A percentile compares a stretch with the other conserved stretches of the same genome.
phyloP scores from a whole-genome alignment of 2,797 vertebrate species.

The Chrosomus eos region DNA sequence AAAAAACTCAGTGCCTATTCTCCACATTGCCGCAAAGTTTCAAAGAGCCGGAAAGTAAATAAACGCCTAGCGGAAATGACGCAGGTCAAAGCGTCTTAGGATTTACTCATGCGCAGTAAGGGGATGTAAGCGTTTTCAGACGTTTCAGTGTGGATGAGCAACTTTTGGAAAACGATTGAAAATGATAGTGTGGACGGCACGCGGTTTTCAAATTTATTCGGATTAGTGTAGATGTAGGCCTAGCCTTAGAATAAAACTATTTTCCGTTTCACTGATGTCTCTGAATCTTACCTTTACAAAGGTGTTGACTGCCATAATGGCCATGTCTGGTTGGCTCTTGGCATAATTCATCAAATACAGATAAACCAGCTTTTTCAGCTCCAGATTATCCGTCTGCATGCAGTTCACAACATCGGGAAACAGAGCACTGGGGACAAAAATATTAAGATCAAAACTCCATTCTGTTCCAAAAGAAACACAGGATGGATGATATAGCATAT shows the following conservation, averaged over 20 bases:
- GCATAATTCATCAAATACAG: conserved; percentile 99
- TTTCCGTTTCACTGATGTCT: neutral
- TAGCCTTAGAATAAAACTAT: neutral
- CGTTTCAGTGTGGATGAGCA: too few relatives aligned
- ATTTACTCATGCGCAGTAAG: too few relatives aligned
- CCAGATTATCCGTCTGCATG: conserved; percentile 98
- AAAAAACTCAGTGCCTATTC: too few relatives aligned
- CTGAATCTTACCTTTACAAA: conserved; percentile 90
- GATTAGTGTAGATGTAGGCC: too few relatives aligned
- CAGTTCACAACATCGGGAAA: conserved; percentile 98
- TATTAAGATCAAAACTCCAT: neutral
- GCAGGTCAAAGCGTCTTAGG: too few relatives aligned
- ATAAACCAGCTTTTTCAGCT: conserved; percentile 97
- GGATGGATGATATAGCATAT: neutral
- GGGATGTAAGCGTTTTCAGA: too few relatives aligned
- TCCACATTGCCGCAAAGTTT: too few relatives aligned
- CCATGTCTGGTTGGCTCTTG: conserved; percentile 99
- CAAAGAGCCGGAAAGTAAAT: too few relatives aligned
- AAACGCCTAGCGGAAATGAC: too few relatives aligned
- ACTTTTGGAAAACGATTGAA: too few relatives aligned
- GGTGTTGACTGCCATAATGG: conserved; percentile 99
- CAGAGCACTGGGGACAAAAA: conserved; percentile 80
- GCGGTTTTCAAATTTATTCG: too few relatives aligned
- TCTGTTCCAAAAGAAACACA: neutral
- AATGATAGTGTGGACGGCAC: too few relatives aligned